Percentiles rank a stretch among this genome's conserved stretches.
phyloP scores from a whole-genome alignment of 2,888 invertebrate genomes.

The Mythimna loreyi region DNA sequence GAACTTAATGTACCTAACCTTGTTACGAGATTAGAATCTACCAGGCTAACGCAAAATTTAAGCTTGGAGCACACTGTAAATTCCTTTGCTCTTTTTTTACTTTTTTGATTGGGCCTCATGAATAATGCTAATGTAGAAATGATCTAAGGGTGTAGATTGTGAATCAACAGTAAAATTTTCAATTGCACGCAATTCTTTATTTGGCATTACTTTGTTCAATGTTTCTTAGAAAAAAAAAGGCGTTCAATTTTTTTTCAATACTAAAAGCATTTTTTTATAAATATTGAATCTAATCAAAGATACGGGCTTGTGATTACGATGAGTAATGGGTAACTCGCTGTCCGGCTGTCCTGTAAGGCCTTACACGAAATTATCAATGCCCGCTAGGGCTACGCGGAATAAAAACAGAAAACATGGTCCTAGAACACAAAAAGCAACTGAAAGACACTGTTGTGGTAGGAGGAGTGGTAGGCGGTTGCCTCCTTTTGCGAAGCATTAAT shows the following conservation, averaged over 20 bases:
- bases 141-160: constrained; percentile 44
- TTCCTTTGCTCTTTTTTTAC: constrained; percentile 17
- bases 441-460: no score
- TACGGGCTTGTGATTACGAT: no score
- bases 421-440: background rate
- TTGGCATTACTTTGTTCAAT: constrained; percentile 1
- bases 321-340: no score
- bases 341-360: no score
- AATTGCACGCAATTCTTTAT: constrained; percentile 31
- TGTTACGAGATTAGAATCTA: constrained; percentile 48
- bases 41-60: constrained; percentile 40
- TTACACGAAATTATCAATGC: no score
- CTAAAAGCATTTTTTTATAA: no score
- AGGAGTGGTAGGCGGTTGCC: no score
- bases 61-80: constrained; percentile 32
- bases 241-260: no score
- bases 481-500: no score
- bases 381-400: no score
- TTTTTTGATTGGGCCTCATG: constrained; percentile 46
- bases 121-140: constrained; percentile 46
- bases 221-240: background rate
- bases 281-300: no score
- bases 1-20: constrained; percentile 40
- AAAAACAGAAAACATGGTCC: background rate
- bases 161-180: constrained; percentile 23